Base-by-base conservation (phyloP, 2,888 invertebrate species). In the Geotrupes spiniger region DNA sequence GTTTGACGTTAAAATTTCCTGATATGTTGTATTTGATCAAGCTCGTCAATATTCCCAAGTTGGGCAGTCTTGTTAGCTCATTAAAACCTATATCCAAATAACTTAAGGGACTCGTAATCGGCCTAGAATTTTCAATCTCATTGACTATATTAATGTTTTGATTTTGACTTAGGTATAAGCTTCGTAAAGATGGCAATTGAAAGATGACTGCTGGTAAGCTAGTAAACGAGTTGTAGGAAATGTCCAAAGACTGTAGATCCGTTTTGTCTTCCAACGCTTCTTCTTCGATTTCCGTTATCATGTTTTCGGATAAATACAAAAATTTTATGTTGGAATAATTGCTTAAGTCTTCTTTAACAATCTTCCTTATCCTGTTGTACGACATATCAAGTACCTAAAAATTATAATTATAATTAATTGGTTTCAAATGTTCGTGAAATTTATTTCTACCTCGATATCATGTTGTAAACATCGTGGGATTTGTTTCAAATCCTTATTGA, bases 301-400 rank as follows among this genome's bases (percentile, higher is more conserved):
- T 42, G 37, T 69, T 69, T 40, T 69, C 69, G 11, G 51, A 53
- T 62, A 69, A 62, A 60, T 69, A 69, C 58, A 69, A 46, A 27
- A 65, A 60, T 38, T 61, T 60, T 38, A 69, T 44, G 49, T 58
- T 51, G 3, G 55, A 49, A 52, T 65, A 68, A 40, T 52, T 55
- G 17, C 38, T 52, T 43, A 69, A 52, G 48, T 69, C 68, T 1
- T 56, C 47, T 52, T 54, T 58, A 28, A 36, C 54, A 12, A 69
- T 29, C 58, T 63, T 65, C 38, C 66, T 60, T 16, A 69, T 66
- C 49, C 69, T 49, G 54, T 69, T 69, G 48, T 52, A 54, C 3
- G 63, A 58, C 11, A 68, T 51, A 26, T 69, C 68, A 4, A 68
- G 48, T 4, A 68, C 57, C 68, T 69, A 46, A 11, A 59, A 59